These are phyloP conservation scores for Thumatha senex DNA, from an alignment of 2,888 invertebrate genomes.

Conservation along the genomic window DNA sequence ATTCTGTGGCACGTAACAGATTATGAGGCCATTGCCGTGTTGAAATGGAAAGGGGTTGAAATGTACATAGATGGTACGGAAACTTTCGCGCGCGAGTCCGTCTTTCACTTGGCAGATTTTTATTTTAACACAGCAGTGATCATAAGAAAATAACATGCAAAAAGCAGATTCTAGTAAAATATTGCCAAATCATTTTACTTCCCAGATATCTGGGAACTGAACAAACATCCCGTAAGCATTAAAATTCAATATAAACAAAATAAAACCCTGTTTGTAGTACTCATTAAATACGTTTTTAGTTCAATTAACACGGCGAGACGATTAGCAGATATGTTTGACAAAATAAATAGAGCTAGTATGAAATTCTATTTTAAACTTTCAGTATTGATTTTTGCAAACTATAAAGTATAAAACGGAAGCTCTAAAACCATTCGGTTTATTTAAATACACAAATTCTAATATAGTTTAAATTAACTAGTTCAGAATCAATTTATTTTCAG, in stretches of 20 bases:
- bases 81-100: too few relatives aligned
- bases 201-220: background rate
- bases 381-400: constrained; percentile 16
- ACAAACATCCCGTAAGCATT: background rate
- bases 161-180: background rate
- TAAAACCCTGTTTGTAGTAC: background rate
- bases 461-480: background rate
- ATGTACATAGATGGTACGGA: too few relatives aligned
- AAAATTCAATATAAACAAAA: background rate
- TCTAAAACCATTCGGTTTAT: background rate
- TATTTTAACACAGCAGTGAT: too few relatives aligned
- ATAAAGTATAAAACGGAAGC: constrained; percentile 2
- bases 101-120: too few relatives aligned
- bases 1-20: too few relatives aligned
- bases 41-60: too few relatives aligned
- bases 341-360: constrained; percentile 12
- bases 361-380: constrained; percentile 5
- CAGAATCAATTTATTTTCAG: background rate
- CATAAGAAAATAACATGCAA: too few relatives aligned
- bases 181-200: background rate
- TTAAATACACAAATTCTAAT: background rate
- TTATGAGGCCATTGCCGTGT: too few relatives aligned
- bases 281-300: background rate
- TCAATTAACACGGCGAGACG: background rate
- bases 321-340: constrained; percentile 2